Conservation (phyloP, 2,113 vertebrate genomes). For the Poecilia latipinna region DNA sequence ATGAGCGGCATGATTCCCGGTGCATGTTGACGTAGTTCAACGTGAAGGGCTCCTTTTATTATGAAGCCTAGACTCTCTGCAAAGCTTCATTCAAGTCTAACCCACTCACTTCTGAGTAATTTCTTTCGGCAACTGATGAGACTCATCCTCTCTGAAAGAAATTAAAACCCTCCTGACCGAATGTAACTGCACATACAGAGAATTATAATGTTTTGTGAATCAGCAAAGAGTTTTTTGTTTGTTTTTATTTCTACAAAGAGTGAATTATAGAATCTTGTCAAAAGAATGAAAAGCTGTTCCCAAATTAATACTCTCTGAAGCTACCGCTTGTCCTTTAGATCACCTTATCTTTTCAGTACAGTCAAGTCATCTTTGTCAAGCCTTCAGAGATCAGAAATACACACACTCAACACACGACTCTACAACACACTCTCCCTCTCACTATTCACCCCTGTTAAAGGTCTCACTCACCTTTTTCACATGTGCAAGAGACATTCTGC, state of each 20-base stretch:
- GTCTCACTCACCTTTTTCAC: conserved; percentile 63
- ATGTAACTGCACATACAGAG: conserved; percentile 1
- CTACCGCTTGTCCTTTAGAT: conserved; percentile 4
- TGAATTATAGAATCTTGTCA: not conserved
- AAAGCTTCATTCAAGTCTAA: conserved; percentile 15
- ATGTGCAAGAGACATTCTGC: conserved; percentile 69
- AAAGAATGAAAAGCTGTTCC: not conserved
- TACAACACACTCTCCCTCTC: not conserved
- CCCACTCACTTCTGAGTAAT: conserved; percentile 39
- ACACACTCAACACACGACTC: not conserved
- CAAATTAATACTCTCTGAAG: not conserved
- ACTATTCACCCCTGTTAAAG: not conserved
- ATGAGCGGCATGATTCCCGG: conserved; percentile 9
- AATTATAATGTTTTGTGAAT: not conserved
- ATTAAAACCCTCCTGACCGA: conserved; percentile 17
- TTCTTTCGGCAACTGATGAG: conserved; percentile 30
- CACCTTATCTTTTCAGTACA: not conserved
- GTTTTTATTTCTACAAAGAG: not conserved
- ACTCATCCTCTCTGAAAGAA: conserved; percentile 8
- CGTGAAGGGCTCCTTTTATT: conserved; percentile 2
- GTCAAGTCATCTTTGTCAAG: conserved; percentile 11
- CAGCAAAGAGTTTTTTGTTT: not conserved
- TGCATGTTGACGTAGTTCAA: conserved; percentile 4
- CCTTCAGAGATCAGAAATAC: not conserved
- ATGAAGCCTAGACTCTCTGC: conserved; percentile 25